Conservation (phyloP, 2,888 invertebrate species). For the Zygothrica quintamaculata region DNA sequence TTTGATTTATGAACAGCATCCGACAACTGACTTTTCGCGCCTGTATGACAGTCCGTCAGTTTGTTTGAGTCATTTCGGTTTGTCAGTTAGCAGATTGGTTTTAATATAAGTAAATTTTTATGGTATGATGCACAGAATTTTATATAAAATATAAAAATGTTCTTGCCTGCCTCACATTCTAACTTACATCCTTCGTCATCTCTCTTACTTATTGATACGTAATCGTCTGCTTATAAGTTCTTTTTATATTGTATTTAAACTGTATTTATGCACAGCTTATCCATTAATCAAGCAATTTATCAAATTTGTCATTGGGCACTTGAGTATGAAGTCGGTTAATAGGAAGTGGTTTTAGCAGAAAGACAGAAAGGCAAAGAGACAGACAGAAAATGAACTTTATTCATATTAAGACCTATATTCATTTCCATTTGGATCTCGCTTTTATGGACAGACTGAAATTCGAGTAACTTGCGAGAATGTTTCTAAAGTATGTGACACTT, state of each 20-base stretch:
- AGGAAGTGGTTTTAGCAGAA: constrained; percentile 1
- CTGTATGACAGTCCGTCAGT: constrained; percentile 19
- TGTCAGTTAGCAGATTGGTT: constrained; percentile 29
- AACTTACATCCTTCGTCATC: background rate
- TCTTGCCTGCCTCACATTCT: constrained; percentile 12
- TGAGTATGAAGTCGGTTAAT: background rate
- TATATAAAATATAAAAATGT: constrained; percentile 6
- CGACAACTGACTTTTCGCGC: constrained; percentile 58
- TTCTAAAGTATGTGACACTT: constrained; percentile 31
- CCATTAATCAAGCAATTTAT: constrained; percentile 80
- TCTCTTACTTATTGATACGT: constrained; percentile 41
- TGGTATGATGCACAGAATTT: too few relatives aligned
- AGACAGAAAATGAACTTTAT: too few relatives aligned
- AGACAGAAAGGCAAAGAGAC: constrained; percentile 1
- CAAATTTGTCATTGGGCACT: constrained; percentile 67
- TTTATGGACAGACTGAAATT: constrained; percentile 34
- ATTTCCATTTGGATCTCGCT: constrained; percentile 16
- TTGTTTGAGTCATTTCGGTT: constrained; percentile 1
- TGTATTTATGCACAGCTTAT: constrained; percentile 67
- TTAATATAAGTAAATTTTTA: constrained; percentile 28
- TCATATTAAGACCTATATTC: background rate
- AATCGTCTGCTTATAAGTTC: constrained; percentile 46
- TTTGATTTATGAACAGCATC: constrained; percentile 70
- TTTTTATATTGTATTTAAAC: constrained; percentile 60
- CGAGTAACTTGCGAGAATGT: constrained; percentile 18